Evolutionary conservation across 1,140 invertebrate genomes (phyloP).

Genomic region (Rhynchophorus ferrugineus): DNA sequence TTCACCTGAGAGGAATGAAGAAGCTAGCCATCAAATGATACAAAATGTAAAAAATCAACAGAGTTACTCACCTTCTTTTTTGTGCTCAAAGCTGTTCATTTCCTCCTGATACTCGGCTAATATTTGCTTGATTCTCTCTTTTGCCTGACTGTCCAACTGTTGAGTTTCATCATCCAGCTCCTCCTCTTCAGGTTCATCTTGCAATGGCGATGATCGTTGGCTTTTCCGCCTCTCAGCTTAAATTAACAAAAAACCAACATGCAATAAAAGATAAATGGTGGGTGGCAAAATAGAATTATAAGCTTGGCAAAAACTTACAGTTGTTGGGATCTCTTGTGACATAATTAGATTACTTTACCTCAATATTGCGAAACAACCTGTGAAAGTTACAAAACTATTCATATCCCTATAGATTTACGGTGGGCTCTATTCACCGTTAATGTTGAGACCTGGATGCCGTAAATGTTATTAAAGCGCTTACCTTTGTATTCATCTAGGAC

Average conservation of each 20-base stretch:
- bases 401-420: not conserved
- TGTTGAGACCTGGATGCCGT: not conserved
- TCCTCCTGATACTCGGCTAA: slow-evolving; percentile 76
- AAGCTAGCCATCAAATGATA: slow-evolving; percentile 8
- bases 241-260: slow-evolving; percentile 3
- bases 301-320: slow-evolving; percentile 1
- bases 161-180: slow-evolving; percentile 76
- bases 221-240: slow-evolving; percentile 52
- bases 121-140: slow-evolving; percentile 68
- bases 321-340: not conserved
- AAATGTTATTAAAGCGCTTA: slow-evolving; percentile 35
- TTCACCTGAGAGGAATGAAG: too few relatives aligned
- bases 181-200: slow-evolving; percentile 60
- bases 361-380: not conserved
- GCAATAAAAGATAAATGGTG: not conserved
- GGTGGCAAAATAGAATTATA: not conserved
- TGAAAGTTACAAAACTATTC: not conserved
- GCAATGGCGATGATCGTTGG: slow-evolving; percentile 49
- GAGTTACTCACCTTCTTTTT: slow-evolving; percentile 42
- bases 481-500: slow-evolving; percentile 90
- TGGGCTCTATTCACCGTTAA: not conserved
- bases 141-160: slow-evolving; percentile 61
- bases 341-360: not conserved
- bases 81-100: slow-evolving; percentile 59
- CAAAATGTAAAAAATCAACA: slow-evolving; percentile 3